A percentile compares a stretch with the other conserved stretches of the same genome.
Conservation (phyloP, 1,140 invertebrate species). For the Belonocnema kinseyi region DNA sequence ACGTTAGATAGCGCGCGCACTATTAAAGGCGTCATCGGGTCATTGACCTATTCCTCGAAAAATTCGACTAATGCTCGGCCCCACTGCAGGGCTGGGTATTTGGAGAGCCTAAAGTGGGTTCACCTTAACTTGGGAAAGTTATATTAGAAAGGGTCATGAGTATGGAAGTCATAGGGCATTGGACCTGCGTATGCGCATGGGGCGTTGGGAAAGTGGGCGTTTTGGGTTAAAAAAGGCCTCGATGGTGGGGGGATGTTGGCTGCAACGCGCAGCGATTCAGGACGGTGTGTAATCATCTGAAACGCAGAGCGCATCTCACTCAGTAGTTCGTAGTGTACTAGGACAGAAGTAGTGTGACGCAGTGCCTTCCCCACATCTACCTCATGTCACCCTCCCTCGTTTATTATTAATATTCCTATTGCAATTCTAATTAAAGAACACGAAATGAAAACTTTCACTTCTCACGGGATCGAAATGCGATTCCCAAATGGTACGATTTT, state of each 20-base stretch:
- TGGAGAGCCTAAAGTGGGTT: not conserved
- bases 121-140: not conserved
- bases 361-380: constrained; percentile 35
- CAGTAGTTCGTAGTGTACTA: constrained; percentile 21
- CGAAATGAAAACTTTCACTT: not conserved
- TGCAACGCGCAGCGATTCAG: constrained; percentile 8
- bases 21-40: not conserved
- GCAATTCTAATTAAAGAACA: not conserved
- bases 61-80: not conserved
- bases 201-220: constrained; percentile 38
- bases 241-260: constrained; percentile 1
- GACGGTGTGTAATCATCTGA: constrained; percentile 38
- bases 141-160: constrained; percentile 6
- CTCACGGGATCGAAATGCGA: not conserved
- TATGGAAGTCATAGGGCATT: constrained; percentile 32
- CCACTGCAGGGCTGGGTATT: not conserved
- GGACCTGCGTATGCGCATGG: constrained; percentile 33
- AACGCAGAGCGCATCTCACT: constrained; percentile 43
- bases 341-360: not conserved
- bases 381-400: constrained; percentile 36
- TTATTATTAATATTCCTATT: constrained; percentile 22
- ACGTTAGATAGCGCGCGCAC: not conserved
- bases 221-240: constrained; percentile 35
- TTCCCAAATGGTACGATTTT: not conserved
- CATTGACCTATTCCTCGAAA: too few relatives aligned